These are phyloP conservation scores for Miniopterus natalensis DNA, from an alignment of 2,113 vertebrate species.

Conservation along the genomic window DNA sequence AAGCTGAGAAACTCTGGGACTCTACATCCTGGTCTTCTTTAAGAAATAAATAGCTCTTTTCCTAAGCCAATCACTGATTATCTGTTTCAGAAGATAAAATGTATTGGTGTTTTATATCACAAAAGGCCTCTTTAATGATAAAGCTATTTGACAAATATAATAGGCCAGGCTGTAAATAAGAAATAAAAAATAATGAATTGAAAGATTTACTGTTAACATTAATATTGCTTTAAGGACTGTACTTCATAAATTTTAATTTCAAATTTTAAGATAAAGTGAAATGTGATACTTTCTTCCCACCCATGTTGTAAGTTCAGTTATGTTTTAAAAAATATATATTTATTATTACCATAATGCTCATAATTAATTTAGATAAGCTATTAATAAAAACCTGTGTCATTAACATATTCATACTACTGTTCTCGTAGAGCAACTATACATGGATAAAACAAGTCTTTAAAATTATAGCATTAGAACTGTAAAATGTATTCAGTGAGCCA, in stretches of 20 bases:
- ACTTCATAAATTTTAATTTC: neutral
- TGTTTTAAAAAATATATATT: neutral
- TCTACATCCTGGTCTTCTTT: neutral
- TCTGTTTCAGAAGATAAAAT: neutral
- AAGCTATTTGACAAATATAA: neutral
- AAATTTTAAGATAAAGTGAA: neutral
- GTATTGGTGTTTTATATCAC: neutral
- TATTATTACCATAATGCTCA: neutral
- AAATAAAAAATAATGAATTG: neutral
- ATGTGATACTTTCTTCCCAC: neutral
- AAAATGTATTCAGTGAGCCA: neutral
- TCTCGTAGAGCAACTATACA: neutral
- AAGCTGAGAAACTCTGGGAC: neutral
- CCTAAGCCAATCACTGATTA: neutral
- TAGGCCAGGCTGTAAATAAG: neutral
- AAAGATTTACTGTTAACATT: neutral
- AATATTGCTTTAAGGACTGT: neutral
- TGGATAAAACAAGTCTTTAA: slow-evolving; percentile 18
- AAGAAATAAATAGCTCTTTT: neutral
- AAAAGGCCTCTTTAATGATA: neutral
- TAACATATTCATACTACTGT: slow-evolving; percentile 48
- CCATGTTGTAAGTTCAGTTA: neutral
- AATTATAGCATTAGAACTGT: neutral
- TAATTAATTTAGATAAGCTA: slow-evolving; percentile 45
- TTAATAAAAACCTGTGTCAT: slow-evolving; percentile 29